Evolutionary conservation across 2,888 invertebrate species (phyloP).

Genomic region (Microctonus hyperodae): DNA sequence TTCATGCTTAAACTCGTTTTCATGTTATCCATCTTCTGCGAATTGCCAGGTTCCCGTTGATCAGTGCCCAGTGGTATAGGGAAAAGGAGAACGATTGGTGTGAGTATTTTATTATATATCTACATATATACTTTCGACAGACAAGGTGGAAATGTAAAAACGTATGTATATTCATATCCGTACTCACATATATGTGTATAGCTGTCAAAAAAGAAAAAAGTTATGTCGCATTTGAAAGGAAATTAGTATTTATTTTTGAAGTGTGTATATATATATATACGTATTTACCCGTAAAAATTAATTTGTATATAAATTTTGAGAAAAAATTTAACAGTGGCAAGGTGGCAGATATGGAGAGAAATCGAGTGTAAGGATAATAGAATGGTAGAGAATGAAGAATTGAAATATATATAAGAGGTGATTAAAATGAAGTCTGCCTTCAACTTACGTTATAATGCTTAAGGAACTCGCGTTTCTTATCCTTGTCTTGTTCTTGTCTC

Average conservation of each 20-base stretch:
- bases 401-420: conserved; percentile 21
- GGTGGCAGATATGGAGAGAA: conserved; percentile 29
- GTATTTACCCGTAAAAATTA: background rate
- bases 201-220: background rate
- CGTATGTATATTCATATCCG: too few species aligned
- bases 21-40: conserved; percentile 46
- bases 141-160: too few species aligned
- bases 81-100: conserved; percentile 3
- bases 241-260: background rate
- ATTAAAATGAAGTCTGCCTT: conserved; percentile 35
- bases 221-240: background rate
- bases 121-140: too few species aligned
- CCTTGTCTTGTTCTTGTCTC: conserved; percentile 27
- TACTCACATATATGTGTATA: background rate
- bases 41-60: conserved; percentile 44
- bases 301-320: too few species aligned
- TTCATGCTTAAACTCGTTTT: conserved; percentile 56
- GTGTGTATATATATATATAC: background rate
- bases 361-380: background rate
- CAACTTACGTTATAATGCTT: conserved; percentile 42
- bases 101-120: background rate
- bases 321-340: conserved; percentile 21
- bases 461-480: conserved; percentile 40
- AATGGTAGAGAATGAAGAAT: too few species aligned
- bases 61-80: conserved; percentile 12